A percentile compares a stretch with the other conserved stretches of the same genome.
Evolutionary conservation across 2,113 vertebrate species (phyloP).

Genomic region (Crotalus horridus): DNA sequence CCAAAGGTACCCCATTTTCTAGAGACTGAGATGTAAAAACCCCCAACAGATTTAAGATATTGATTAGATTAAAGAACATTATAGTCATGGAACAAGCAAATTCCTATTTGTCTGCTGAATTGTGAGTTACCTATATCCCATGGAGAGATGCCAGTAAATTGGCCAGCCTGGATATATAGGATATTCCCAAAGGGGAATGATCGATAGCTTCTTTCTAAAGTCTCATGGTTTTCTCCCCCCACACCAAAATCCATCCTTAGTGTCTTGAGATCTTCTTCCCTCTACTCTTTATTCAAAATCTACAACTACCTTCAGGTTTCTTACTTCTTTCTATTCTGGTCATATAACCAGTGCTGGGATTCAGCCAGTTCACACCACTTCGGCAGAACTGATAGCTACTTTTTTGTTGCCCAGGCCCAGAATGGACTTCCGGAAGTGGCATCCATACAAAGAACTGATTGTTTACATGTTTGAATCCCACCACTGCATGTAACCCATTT

Average conservation of each 20-base stretch:
- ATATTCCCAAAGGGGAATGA: neutral
- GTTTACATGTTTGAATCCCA: no score
- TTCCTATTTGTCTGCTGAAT: neutral
- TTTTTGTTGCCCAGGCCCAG: no score
- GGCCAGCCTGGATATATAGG: neutral
- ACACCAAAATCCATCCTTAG: neutral
- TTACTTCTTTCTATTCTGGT: neutral
- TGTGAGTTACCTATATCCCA: neutral
- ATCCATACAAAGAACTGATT: no score
- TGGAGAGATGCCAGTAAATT: neutral
- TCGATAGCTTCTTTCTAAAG: neutral
- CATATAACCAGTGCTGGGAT: neutral
- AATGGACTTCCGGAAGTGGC: no score
- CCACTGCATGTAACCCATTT: neutral
- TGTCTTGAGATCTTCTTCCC: neutral
- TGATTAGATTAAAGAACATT: neutral
- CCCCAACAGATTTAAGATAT: neutral
- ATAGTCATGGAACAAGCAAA: neutral
- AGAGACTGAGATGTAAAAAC: neutral
- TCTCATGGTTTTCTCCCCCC: neutral
- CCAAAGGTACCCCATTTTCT: neutral
- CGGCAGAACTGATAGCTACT: no score
- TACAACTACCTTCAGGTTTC: neutral
- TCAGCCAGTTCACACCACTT: no score
- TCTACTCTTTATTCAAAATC: neutral